A percentile compares a stretch with the other conserved stretches of the same genome.
These are phyloP conservation scores for Cercopithecus mona DNA, from an alignment of 2,113 vertebrate genomes.

Conservation along the genomic window DNA sequence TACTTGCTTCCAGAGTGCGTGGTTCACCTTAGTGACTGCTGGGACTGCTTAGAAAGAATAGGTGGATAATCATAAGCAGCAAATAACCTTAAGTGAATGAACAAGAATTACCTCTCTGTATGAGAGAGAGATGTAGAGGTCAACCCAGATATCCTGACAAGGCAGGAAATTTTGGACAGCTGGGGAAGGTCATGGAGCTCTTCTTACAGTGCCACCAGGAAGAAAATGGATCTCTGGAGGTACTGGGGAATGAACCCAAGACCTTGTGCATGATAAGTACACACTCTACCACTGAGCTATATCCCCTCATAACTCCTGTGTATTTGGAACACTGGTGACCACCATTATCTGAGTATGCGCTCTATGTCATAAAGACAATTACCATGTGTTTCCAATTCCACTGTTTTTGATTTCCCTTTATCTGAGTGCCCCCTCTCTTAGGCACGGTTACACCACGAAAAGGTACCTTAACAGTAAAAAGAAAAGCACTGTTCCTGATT, in stretches of 20 bases:
- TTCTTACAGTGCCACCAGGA: too few relatives aligned
- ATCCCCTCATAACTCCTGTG: too few relatives aligned
- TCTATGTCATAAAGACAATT: not conserved
- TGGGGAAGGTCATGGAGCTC: not conserved
- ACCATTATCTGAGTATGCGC: not conserved
- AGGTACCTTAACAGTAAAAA: not conserved
- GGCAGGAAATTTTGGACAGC: too few relatives aligned
- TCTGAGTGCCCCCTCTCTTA: not conserved
- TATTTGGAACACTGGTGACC: not conserved
- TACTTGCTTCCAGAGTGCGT: not conserved
- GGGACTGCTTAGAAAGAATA: not conserved
- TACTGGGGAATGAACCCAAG: not conserved
- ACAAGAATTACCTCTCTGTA: too few relatives aligned
- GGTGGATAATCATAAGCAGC: not conserved
- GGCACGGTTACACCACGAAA: not conserved
- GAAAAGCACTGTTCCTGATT: not conserved
- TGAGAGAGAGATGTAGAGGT: not conserved
- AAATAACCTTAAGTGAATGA: too few relatives aligned
- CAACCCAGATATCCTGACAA: too few relatives aligned
- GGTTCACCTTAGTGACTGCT: too few relatives aligned
- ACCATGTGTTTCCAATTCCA: not conserved
- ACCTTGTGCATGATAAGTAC: not conserved
- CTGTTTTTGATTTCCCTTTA: not conserved
- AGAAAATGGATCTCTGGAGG: not conserved
- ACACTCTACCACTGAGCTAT: not conserved